Percentiles rank a stretch among this genome's conserved stretches.
phyloP scores from a whole-genome alignment of 2,113 vertebrate species.

The Toxotes chatareus region DNA sequence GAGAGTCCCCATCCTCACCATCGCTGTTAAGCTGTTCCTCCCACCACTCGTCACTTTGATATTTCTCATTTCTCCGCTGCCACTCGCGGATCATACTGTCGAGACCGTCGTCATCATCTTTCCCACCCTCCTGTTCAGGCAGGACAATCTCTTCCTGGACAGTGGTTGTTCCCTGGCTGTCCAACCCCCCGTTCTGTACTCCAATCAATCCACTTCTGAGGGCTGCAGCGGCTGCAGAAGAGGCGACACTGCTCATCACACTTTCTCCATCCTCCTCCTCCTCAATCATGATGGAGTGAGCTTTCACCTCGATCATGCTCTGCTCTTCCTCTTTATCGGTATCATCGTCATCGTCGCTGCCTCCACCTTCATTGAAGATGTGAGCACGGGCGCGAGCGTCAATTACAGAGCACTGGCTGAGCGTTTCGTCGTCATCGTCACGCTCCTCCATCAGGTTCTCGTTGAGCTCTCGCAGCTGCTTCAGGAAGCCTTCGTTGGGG shows the following conservation, averaged over 20 bases:
- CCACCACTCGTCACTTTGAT: slow-evolving; percentile 85
- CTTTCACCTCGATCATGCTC: slow-evolving; percentile 74
- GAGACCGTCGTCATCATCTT: slow-evolving; percentile 79
- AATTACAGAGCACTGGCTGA: slow-evolving; percentile 87
- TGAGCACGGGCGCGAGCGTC: slow-evolving; percentile 70
- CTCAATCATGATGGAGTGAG: slow-evolving; percentile 79
- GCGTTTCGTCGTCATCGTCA: slow-evolving; percentile 81
- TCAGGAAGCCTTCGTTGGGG: slow-evolving; percentile 95
- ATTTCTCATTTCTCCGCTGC: slow-evolving; percentile 92
- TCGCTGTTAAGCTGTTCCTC: slow-evolving; percentile 81
- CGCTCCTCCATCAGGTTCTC: slow-evolving; percentile 93
- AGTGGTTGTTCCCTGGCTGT: slow-evolving; percentile 49
- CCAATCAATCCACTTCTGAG: slow-evolving; percentile 77
- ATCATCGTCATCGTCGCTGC: slow-evolving; percentile 54
- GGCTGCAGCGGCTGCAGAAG: slow-evolving; percentile 84
- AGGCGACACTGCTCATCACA: slow-evolving; percentile 86
- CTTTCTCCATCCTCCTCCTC: slow-evolving; percentile 91
- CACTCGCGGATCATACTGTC: slow-evolving; percentile 88
- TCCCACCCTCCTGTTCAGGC: slow-evolving; percentile 20
- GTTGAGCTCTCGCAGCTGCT: slow-evolving; percentile 94
- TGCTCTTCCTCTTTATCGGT: slow-evolving; percentile 68
- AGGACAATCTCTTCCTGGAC: slow-evolving; percentile 62
- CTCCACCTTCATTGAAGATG: slow-evolving; percentile 61
- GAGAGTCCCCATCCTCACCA: slow-evolving; percentile 59
- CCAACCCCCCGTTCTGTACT: slow-evolving; percentile 77